These are phyloP conservation scores for Ibidorhyncha struthersii DNA, from an alignment of 2,113 vertebrate species.

Conservation along the genomic window DNA sequence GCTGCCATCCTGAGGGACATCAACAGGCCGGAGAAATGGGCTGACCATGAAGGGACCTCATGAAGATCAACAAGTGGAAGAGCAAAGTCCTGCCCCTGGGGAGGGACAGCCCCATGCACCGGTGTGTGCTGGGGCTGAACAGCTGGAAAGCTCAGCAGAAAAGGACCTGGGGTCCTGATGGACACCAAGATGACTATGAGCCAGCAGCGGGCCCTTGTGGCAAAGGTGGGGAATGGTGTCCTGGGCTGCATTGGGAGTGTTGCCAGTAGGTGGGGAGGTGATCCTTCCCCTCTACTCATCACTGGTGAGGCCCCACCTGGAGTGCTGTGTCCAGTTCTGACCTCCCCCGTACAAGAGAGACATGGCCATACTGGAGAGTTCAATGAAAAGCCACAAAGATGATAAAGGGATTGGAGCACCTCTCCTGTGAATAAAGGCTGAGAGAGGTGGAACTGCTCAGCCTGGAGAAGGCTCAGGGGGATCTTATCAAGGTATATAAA, in stretches of 20 bases:
- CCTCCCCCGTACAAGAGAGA: neutral
- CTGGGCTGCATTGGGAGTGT: neutral
- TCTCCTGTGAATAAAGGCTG: neutral
- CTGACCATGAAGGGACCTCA: neutral
- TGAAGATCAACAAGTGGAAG: neutral
- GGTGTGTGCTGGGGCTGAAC: neutral
- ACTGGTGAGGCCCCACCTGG: neutral
- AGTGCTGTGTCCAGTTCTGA: neutral
- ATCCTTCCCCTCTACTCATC: neutral
- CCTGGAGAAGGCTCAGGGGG: neutral
- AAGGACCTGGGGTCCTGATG: neutral
- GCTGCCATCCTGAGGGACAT: neutral
- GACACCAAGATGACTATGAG: neutral
- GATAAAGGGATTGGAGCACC: neutral
- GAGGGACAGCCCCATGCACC: no score
- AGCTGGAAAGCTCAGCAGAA: neutral
- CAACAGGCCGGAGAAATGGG: neutral
- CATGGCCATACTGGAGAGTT: no score
- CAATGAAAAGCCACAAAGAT: neutral
- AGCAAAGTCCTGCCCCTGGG: neutral
- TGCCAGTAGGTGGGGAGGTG: neutral
- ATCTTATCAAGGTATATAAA: no score
- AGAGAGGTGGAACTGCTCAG: neutral
- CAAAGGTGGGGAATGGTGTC: neutral
- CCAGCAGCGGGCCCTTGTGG: neutral